Evolutionary conservation across 2,888 invertebrate species (phyloP).

Genomic region (Deilephila porcellus): DNA sequence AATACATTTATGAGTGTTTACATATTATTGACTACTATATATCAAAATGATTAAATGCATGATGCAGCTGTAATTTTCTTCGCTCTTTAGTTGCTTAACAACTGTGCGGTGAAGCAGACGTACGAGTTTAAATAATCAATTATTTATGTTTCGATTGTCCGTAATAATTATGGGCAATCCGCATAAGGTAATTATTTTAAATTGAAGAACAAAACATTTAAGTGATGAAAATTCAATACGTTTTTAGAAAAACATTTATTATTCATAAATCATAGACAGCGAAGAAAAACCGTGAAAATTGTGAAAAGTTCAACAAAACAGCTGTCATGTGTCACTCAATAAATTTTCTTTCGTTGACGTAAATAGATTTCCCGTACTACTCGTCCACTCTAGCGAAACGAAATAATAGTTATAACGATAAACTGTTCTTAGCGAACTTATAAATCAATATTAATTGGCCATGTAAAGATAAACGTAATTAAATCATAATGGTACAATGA

Average conservation of each 20-base stretch:
- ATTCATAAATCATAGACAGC: background rate
- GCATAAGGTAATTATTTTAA: background rate
- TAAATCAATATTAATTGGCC: constrained; percentile 41
- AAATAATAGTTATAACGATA: constrained; percentile 25
- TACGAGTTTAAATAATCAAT: background rate
- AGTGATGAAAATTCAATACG: background rate
- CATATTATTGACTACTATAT: background rate
- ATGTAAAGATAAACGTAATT: constrained; percentile 45
- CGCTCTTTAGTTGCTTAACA: background rate
- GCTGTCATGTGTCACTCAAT: constrained; percentile 42
- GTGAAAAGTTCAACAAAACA: constrained; percentile 39
- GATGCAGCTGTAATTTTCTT: background rate
- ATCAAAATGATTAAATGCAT: no score
- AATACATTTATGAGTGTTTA: background rate
- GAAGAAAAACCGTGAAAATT: constrained; percentile 7
- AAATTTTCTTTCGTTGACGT: constrained; percentile 37
- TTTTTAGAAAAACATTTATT: background rate
- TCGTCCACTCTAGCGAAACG: constrained; percentile 18
- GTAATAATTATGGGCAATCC: background rate
- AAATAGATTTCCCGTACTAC: constrained; percentile 31
- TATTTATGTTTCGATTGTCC: background rate
- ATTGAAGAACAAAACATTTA: background rate
- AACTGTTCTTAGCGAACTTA: constrained; percentile 37
- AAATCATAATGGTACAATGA: constrained; percentile 61
- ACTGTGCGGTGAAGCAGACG: background rate